Base-by-base conservation (phyloP, 2,113 vertebrate species). In the Leiothrix lutea region DNA sequence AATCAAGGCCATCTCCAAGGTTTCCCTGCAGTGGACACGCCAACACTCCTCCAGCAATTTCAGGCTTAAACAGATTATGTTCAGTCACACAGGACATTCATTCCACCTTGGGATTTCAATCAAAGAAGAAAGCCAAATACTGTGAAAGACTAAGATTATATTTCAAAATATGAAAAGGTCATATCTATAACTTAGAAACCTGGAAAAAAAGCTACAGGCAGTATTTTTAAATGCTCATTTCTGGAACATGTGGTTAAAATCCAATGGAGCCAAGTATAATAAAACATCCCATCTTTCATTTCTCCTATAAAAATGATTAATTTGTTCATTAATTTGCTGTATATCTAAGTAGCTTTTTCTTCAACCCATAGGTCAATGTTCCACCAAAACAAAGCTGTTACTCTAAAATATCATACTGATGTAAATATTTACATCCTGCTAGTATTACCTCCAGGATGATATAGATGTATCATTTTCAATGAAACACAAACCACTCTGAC, bases 381-480 rank as follows among this genome's bases (percentile, higher is more conserved):
- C 47, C 61, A 90, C 64, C 73, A 80, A 92, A 80, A 80, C 11
- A 61, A 92, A 86, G 71, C 35, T 83, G 51, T 92, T 83, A 73
- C 23, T 80, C 19, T 92, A 92, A 95, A 90, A 93, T 69, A 92
- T 12, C 40, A 45, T 36, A 66, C 26, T 78, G 44, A 51, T 86
- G 51, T 77, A 95, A 96, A 95, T 67, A 94, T 93, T 96, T 95
- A 93, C 74, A 77, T 93, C 88, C 95, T 92, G 85, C 54, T 85
- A 69, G 42, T 28, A 65, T 80, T 92, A 47, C 50, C 50, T 83
- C 79, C 2, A 2, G 42, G 18, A 86, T 83, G 36, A 88, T 33
- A 66, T 2, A 5, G 28, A 61, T 56, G 29, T 51, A 64, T 40
- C 7, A 71, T 72, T 83, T 90, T 66, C 56, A 92, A 47, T 71